Conservation (phyloP, 2,888 invertebrate species). For the Acanthosepion pharaonis region DNA sequence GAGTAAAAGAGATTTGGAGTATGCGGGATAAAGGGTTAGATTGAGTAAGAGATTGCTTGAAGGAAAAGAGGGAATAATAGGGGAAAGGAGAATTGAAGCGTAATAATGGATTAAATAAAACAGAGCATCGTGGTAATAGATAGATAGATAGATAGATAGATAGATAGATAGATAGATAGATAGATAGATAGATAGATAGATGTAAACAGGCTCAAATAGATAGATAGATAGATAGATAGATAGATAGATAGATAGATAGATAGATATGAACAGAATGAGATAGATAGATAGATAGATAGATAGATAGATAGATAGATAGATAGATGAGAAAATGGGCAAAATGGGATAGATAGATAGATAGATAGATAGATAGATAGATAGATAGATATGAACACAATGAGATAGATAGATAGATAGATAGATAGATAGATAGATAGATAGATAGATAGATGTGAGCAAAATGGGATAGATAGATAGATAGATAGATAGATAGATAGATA, state of each 20-base stretch:
- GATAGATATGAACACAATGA: not conserved
- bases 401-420: not conserved
- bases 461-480: not conserved
- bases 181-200: slow-evolving; percentile 17
- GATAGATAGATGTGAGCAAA: not conserved
- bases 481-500: not conserved
- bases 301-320: not conserved
- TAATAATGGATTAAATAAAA: slow-evolving; percentile 25
- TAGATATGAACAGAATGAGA: not conserved
- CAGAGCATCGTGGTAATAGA: not conserved
- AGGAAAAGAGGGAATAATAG: not conserved
- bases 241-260: not conserved
- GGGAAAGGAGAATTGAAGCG: slow-evolving; percentile 33
- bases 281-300: not conserved
- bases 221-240: not conserved
- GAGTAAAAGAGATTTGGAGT: not conserved
- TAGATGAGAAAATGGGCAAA: too few relatives aligned
- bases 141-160: not conserved
- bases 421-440: slow-evolving; percentile 10
- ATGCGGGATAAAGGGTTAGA: slow-evolving; percentile 21
- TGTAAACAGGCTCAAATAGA: not conserved
- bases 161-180: not conserved
- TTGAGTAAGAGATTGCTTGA: slow-evolving; percentile 6
- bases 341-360: not conserved
- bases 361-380: not conserved